These are phyloP conservation scores for Neodiprion fabricii DNA, from an alignment of 1,140 invertebrate species.

Conservation along the genomic window DNA sequence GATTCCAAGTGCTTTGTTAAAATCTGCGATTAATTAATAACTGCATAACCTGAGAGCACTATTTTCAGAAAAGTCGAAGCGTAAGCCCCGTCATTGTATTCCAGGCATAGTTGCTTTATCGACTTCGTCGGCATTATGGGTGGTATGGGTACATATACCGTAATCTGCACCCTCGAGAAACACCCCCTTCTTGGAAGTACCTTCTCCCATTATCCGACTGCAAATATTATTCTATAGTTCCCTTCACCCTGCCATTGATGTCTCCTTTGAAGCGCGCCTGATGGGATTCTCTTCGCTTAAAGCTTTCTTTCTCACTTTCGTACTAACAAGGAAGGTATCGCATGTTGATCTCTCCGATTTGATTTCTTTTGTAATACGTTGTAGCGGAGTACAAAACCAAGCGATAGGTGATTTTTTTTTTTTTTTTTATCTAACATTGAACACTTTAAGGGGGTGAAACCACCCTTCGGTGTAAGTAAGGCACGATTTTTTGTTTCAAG, in stretches of 20 bases:
- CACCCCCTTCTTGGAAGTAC: background rate
- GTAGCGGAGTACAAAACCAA: too few species aligned
- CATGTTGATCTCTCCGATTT: too few species aligned
- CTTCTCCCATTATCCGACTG: background rate
- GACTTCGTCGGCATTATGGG: background rate
- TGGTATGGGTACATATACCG: background rate
- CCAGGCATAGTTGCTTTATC: background rate
- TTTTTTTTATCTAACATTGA: too few species aligned
- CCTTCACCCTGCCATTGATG: background rate
- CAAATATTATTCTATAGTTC: background rate
- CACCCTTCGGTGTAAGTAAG: too few species aligned
- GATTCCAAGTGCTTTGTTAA: too few species aligned
- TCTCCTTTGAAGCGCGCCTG: background rate
- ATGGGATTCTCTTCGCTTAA: background rate
- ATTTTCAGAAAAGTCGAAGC: background rate
- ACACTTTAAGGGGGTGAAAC: too few species aligned
- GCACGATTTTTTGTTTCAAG: too few species aligned
- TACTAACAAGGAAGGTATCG: too few species aligned
- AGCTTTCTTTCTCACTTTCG: background rate
- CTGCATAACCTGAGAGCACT: too few species aligned
- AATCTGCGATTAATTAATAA: too few species aligned
- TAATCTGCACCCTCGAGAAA: background rate
- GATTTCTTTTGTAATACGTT: too few species aligned
- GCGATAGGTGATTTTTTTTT: too few species aligned
- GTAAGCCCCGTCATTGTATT: background rate